These are phyloP conservation scores for Drosophila engyochracea DNA, from an alignment of 2,888 invertebrate genomes.

Conservation along the genomic window DNA sequence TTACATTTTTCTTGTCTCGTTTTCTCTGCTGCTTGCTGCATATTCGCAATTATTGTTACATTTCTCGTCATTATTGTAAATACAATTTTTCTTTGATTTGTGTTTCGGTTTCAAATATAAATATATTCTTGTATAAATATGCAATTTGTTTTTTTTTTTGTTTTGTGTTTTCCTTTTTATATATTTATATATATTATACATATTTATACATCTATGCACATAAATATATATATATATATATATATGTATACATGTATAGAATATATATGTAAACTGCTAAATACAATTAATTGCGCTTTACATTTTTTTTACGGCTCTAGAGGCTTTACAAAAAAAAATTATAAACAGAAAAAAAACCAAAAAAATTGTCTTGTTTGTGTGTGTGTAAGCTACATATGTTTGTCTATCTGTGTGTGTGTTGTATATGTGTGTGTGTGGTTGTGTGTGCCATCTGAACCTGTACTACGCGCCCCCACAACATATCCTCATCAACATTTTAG, in stretches of 20 bases:
- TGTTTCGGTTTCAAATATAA: slow-evolving; percentile 59
- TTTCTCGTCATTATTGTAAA: slow-evolving; percentile 58
- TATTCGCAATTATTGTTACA: slow-evolving; percentile 51
- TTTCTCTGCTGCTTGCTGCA: slow-evolving; percentile 36
- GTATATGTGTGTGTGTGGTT: slow-evolving; percentile 13
- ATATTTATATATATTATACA: slow-evolving; percentile 52
- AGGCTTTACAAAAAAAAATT: slow-evolving; percentile 55
- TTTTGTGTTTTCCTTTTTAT: slow-evolving; percentile 35
- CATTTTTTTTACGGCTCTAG: slow-evolving; percentile 66
- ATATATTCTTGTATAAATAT: slow-evolving; percentile 75
- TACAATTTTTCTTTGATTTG: slow-evolving; percentile 62
- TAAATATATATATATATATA: slow-evolving; percentile 49
- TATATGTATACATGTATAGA: slow-evolving; percentile 56
- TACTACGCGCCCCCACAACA: slow-evolving; percentile 65
- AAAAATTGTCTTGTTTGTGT: slow-evolving; percentile 40
- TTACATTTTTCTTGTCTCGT: slow-evolving; percentile 27
- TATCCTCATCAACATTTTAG: slow-evolving; percentile 27
- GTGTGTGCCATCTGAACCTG: slow-evolving; percentile 57
- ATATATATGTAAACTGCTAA: slow-evolving; percentile 76
- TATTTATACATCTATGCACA: slow-evolving; percentile 46
- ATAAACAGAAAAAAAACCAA: slow-evolving; percentile 47
- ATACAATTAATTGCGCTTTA: slow-evolving; percentile 79
- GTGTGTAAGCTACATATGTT: slow-evolving; percentile 36
- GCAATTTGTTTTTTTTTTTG: slow-evolving; percentile 48
- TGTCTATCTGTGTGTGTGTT: slow-evolving; percentile 31